Evolutionary conservation across 2,797 vertebrate species (phyloP).

Genomic region (Poecilia wingei): DNA sequence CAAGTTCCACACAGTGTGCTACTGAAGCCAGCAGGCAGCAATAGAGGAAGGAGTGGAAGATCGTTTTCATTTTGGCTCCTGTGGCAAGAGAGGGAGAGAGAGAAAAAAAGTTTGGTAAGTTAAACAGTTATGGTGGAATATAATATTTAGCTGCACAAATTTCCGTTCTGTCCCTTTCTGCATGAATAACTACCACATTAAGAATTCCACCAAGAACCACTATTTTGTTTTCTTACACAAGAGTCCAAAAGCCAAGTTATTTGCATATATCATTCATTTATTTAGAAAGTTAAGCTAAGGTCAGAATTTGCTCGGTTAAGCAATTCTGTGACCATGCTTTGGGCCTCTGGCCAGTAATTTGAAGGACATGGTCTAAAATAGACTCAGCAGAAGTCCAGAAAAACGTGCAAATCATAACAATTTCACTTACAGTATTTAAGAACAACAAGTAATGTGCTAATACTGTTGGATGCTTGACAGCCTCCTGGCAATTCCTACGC

Average conservation of each 20-base stretch:
- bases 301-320: constrained; percentile 77
- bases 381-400: constrained; percentile 47
- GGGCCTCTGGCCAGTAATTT: constrained; percentile 66
- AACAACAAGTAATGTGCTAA: constrained; percentile 6
- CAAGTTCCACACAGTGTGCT: constrained; percentile 85
- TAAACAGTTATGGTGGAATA: constrained; percentile 46
- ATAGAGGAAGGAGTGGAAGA: constrained; percentile 84
- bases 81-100: constrained; percentile 48
- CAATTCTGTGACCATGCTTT: constrained; percentile 77
- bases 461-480: constrained; percentile 39
- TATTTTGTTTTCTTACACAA: constrained; percentile 68
- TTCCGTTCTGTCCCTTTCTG: constrained; percentile 33
- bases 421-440: constrained; percentile 15
- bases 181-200: constrained; percentile 37
- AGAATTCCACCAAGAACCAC: constrained; percentile 26
- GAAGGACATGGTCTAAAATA: constrained; percentile 72
- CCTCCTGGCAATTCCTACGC: constrained; percentile 31
- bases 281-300: constrained; percentile 80
- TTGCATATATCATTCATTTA: constrained; percentile 81
- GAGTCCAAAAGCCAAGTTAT: constrained; percentile 82
- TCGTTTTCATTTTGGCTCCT: constrained; percentile 87
- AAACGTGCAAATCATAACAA: constrained; percentile 25
- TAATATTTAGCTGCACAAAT: constrained; percentile 54
- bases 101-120: constrained; percentile 25
- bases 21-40: constrained; percentile 85